Evolutionary conservation across 2,888 invertebrate genomes (phyloP), one percentile per base, ranked within the genome.

Genomic region (Ametastegia equiseti): DNA sequence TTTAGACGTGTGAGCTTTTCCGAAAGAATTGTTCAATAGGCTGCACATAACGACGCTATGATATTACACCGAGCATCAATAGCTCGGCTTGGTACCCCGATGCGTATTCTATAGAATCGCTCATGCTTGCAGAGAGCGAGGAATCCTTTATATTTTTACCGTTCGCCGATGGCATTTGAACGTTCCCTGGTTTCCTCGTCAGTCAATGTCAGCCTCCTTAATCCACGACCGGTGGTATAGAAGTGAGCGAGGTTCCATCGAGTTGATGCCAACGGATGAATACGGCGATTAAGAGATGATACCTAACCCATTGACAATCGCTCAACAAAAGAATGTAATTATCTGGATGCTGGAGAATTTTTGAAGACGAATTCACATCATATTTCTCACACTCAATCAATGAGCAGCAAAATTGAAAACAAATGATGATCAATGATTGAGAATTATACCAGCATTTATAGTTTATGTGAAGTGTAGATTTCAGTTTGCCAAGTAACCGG

Each of bases 171-270:
- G 60, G 30, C 60, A 19, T 65, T 33, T 65, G n/a, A 19, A 65
- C 36, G 39, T 39, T 65, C 39, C 33, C 65, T 33, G 39, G 33
- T 36, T 65, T 39, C 19, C 65, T 65, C 65, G 39, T 65, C 65
- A 65, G 39, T 65, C 65, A 65, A 65, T 65, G 65, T 65, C 39
- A 65, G 19, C 39, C 65, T 39, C 13, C 4, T 11, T 33, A 65
- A 65, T 65, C 65, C 19, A 65, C 19, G 65, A n/a, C n/a, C 9
- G 39, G 39, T 67, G 39, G 27, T 39, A 67, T 13, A 67, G 33
- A 67, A 67, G 39, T 15, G 27, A 30, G 30, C 4, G 60, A 15
- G 60, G 30, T 60, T 27, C 27, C 27, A 30, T 60, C 60, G 13
- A 15, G 30, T 30, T 30, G 30, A 60, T 60, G 30, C 27, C 30